phyloP scores from a whole-genome alignment of 2,888 invertebrate species.

The Drosophila planitibia region DNA sequence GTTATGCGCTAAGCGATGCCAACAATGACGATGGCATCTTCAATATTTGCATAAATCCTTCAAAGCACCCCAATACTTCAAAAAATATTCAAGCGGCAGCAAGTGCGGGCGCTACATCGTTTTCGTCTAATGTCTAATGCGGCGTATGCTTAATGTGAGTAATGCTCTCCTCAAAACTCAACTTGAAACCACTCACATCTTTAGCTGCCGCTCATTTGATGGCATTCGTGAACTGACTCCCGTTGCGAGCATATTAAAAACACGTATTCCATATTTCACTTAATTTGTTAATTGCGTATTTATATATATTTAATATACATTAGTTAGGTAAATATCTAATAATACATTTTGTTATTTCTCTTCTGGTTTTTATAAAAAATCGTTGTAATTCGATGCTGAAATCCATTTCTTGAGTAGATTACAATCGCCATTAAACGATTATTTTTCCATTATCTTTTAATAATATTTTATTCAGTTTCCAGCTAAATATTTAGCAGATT shows the following conservation, averaged over 20 bases:
- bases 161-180: constrained; percentile 27
- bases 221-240: constrained; percentile 8
- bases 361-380: neutral
- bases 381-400: accelerated
- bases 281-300: neutral
- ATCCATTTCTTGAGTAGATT: neutral
- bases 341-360: neutral
- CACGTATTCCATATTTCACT: neutral
- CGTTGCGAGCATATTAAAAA: neutral
- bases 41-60: constrained; percentile 80
- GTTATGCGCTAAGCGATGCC: constrained; percentile 72
- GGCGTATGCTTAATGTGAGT: constrained; percentile 58
- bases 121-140: constrained; percentile 61
- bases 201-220: constrained; percentile 13
- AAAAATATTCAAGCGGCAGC: constrained; percentile 60
- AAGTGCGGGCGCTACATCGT: constrained; percentile 40
- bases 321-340: neutral
- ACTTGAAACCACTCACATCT: constrained; percentile 22
- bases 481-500: neutral
- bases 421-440: neutral
- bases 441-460: neutral
- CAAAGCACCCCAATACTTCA: constrained; percentile 55
- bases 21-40: constrained; percentile 67
- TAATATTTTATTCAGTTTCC: neutral
- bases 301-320: neutral